Evolutionary conservation across 2,888 invertebrate genomes (phyloP), one percentile per base, ranked within the genome.

Genomic region (Schizotus pectinicornis): DNA sequence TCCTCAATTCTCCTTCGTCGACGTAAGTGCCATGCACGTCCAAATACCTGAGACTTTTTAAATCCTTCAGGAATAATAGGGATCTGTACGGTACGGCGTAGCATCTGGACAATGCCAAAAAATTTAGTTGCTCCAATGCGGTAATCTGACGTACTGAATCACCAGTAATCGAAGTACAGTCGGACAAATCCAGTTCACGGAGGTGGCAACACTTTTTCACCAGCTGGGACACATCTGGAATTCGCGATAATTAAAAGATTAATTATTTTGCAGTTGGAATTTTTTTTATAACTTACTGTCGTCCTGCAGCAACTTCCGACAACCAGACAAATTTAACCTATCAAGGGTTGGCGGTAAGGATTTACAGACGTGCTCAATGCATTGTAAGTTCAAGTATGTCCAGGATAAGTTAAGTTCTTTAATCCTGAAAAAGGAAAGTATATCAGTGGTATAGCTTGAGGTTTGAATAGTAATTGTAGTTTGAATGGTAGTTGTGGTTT

Each of bases 21-120:
- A 94, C 82, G 78, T 92, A 86, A 7, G 93, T 92, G 7, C 94
- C 93, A 82, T 93, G 94, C 59, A 94, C 85, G 70, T 95, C 94
- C 55, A 95, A 77, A 75, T 87, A 92, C 50, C 86, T 84, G 0
- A 95, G 81, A 0, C 86, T 83, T 0, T 82, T 75, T 81, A 89
- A 84, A n/a, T 81, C 77, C 56, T 83, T 84, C 7, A 94, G 74
- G 47, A 75, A 91, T 90, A 86, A 79, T 62, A 92, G 85, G n/a
- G 85, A 82, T 2, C 85, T 80, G 7, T 89, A 87, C 0, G 89
- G 82, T 67, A 93, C 89, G 62, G 87, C 84, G 72, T 94, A 89
- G 77, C 95, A 95, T 52, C 95, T 87, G 39, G 92, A 90, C 41
- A 90, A 77, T 0, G 92, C 91, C 13, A 94, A 80, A 74, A 91